These are phyloP conservation scores for Cephus sareptanus DNA, from an alignment of 2,888 invertebrate species.

Conservation along the genomic window DNA sequence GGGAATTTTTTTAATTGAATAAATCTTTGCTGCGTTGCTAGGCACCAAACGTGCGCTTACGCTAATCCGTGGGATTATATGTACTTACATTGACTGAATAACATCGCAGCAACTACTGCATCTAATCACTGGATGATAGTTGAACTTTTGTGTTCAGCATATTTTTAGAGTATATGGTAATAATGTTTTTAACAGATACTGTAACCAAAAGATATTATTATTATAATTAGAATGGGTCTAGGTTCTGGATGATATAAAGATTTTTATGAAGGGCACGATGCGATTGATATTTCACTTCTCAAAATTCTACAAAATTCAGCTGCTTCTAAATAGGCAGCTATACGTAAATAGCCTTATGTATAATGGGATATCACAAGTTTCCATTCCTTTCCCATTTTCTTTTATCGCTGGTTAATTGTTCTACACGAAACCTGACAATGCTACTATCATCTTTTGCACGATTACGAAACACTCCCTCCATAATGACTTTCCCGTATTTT, in stretches of 20 bases:
- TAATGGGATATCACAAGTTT: background rate
- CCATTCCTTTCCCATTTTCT: background rate
- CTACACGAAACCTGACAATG: background rate
- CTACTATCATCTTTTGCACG: background rate
- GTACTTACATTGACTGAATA: background rate
- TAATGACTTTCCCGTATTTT: background rate
- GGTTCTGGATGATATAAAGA: background rate
- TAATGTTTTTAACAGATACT: background rate
- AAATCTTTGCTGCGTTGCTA: background rate
- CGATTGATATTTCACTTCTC: background rate
- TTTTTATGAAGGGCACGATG: background rate
- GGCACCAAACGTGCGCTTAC: background rate
- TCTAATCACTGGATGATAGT: background rate
- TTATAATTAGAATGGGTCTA: background rate
- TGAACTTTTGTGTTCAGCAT: background rate
- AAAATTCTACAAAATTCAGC: background rate
- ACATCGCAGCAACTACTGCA: background rate
- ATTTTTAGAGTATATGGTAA: background rate
- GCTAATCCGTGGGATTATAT: background rate
- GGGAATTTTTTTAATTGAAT: constrained; percentile 27
- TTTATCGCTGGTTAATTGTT: background rate
- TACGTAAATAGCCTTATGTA: background rate
- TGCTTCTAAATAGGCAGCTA: background rate
- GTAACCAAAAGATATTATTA: background rate
- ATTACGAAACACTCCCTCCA: background rate